Evolutionary conservation across 2,888 invertebrate genomes (phyloP), one percentile per base, ranked within the genome.

Genomic region (Pseudococcus longispinus): DNA sequence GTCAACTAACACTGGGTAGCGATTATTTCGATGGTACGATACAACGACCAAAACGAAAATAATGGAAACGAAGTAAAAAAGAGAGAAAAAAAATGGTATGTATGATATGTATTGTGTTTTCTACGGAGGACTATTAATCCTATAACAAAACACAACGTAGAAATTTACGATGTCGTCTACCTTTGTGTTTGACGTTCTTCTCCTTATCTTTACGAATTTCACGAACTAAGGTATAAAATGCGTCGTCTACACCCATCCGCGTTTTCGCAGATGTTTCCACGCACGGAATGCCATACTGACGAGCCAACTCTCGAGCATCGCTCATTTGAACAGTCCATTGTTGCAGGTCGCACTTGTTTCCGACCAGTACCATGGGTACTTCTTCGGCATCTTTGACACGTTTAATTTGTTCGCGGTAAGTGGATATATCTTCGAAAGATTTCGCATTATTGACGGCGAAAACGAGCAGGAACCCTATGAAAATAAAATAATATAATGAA

Each of bases 231-330:
- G 99, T 99, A 93, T 99, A 99, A 93, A 99, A 99, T 87, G 99
- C 99, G 91, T 99, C 99, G 91, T 99, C 99, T 20, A 99, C 99
- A 51, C 99, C 99, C 96, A 98, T 98, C 90, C 99, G 93, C 88
- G 99, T 99, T 92, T 99, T 99, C 87, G 99, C 99, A 88, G 99
- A 99, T 88, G 99, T 99, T 92, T 99, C 99, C 89, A 99, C 97
- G 91, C 98, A 98, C 86, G 98, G 98, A 90, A 98, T 97, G 89
- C 96, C 96, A 91, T 98, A 98, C 91, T 97, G 96, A 91, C 96
- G 95, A 88, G 98, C 98, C 89, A 98, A 96, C 93, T 97, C 97
- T 92, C 96, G 94, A 87, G 98, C 98, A 91, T 97, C 96, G 89
- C 93, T 94, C 95, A 97, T 97, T 91, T 99, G 97, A 88, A 99